These are phyloP conservation scores for Leptopilina boulardi DNA, from an alignment of 1,140 invertebrate genomes.

Conservation along the genomic window DNA sequence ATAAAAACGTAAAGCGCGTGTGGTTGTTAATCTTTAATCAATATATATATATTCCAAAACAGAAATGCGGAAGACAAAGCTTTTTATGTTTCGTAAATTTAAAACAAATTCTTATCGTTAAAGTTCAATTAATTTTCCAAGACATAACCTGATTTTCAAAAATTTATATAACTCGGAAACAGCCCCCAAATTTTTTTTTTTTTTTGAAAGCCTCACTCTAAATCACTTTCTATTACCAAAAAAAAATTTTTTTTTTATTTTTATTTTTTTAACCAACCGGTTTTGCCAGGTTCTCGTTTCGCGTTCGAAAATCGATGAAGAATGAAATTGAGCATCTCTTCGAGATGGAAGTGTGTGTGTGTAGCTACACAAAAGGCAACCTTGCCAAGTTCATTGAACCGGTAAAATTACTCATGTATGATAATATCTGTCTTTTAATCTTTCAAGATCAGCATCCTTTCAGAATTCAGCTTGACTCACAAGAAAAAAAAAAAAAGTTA, in stretches of 20 bases:
- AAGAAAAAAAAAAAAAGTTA: not conserved
- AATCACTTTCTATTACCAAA: conserved; percentile 28
- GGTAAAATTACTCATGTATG: conserved; percentile 26
- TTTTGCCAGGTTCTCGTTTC: conserved; percentile 18
- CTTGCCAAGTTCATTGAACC: conserved; percentile 30
- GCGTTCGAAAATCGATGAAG: conserved; percentile 29
- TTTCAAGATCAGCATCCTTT: conserved; percentile 31
- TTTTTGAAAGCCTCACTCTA: no score
- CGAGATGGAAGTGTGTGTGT: not conserved
- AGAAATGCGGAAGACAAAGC: conserved; percentile 18
- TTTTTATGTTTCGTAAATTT: not conserved
- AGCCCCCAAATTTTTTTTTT: no score
- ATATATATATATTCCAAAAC: not conserved
- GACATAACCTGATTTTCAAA: no score
- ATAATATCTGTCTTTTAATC: conserved; percentile 28
- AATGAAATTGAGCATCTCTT: conserved; percentile 25
- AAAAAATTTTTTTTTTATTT: not conserved
- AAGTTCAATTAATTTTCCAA: conserved; percentile 20
- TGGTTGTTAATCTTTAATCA: conserved; percentile 17
- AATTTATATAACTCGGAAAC: no score
- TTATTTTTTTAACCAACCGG: conserved; percentile 10
- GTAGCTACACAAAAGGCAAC: conserved; percentile 23
- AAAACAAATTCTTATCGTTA: not conserved
- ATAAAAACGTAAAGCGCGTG: not conserved
- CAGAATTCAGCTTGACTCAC: conserved; percentile 3